Conservation (phyloP, 2,113 vertebrate genomes). For the Apodemus speciosus region DNA sequence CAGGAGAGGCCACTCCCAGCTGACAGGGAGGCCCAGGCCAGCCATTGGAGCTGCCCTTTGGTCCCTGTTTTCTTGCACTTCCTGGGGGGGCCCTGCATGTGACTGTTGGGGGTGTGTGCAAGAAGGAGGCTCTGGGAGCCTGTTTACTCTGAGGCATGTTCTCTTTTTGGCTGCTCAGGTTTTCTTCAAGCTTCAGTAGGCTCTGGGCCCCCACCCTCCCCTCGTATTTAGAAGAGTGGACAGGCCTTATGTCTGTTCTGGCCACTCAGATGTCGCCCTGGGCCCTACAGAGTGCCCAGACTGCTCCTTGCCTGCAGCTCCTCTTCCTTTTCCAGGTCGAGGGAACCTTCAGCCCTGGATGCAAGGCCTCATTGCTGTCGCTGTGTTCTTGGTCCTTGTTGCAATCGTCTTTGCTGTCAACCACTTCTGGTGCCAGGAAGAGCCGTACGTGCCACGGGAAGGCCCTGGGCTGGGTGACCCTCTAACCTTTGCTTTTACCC, state of each 20-base stretch:
- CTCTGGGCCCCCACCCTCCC: neutral
- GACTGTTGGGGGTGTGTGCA: neutral
- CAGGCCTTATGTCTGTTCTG: too few species aligned
- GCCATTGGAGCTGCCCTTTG: constrained; percentile 41
- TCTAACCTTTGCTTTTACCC: neutral
- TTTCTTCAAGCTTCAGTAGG: neutral
- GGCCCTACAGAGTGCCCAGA: neutral
- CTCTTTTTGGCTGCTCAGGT: neutral
- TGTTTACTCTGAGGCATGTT: neutral
- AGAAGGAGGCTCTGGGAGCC: neutral
- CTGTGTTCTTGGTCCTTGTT: constrained; percentile 87
- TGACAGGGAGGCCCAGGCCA: neutral
- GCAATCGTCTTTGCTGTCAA: constrained; percentile 87
- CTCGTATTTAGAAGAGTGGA: neutral
- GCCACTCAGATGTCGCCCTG: neutral
- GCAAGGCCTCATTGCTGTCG: constrained; percentile 88
- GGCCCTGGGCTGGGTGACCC: neutral
- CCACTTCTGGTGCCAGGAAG: constrained; percentile 86
- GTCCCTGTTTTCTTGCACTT: neutral
- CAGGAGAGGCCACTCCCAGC: neutral
- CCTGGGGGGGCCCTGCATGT: neutral
- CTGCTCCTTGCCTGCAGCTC: neutral
- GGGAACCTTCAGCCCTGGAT: constrained; percentile 85
- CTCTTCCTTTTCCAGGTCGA: constrained; percentile 41
- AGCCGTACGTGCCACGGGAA: constrained; percentile 79